phyloP scores from a whole-genome alignment of 2,797 vertebrate genomes.

The Tinamus major region DNA sequence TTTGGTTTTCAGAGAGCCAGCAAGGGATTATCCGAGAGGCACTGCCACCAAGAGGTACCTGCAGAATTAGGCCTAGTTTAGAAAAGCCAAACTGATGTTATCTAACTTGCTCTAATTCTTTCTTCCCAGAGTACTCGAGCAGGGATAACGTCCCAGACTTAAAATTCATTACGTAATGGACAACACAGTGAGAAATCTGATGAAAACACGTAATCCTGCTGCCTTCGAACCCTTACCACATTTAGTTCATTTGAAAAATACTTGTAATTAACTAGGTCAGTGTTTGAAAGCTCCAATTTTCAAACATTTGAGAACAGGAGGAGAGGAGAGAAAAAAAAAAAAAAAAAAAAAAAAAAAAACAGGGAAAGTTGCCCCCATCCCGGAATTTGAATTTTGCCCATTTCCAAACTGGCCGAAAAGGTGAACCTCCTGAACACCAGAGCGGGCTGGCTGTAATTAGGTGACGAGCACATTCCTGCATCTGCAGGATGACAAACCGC shows the following conservation, averaged over 20 bases:
- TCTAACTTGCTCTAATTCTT: not conserved
- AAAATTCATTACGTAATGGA: not conserved
- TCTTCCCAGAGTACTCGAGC: not conserved
- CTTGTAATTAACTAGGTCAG: not conserved
- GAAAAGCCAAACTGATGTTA: not conserved
- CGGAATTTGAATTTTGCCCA: not conserved
- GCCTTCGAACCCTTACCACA: not conserved
- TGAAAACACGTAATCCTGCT: not conserved
- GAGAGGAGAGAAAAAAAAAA: not conserved
- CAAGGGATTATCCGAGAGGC: not conserved
- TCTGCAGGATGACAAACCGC: not conserved
- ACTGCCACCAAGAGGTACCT: not conserved
- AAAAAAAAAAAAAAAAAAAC: not conserved
- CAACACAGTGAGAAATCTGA: not conserved
- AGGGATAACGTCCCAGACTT: not conserved
- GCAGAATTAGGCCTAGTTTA: not conserved
- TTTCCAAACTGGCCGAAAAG: not conserved
- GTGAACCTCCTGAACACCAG: not conserved
- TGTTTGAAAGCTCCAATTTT: not conserved
- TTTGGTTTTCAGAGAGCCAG: constrained; percentile 6
- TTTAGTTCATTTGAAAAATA: not conserved
- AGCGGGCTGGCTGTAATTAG: not conserved
- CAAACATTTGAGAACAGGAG: not conserved
- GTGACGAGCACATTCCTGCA: not conserved
- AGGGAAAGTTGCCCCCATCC: not conserved